Evolutionary conservation across 2,888 invertebrate genomes (phyloP).

Genomic region (Pyrrhia umbra): DNA sequence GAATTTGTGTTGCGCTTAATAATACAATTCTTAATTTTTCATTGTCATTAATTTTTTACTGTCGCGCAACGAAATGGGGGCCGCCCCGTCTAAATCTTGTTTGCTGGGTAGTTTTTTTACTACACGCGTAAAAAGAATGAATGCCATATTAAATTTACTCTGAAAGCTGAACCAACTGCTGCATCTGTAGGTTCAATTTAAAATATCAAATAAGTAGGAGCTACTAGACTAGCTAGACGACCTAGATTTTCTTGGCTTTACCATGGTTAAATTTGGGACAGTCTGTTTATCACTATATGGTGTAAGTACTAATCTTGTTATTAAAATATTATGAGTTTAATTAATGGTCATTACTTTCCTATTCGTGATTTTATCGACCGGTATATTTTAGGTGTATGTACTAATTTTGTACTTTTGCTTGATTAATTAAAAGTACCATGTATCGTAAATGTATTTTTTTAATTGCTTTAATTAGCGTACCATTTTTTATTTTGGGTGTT

Average conservation of each 20-base stretch:
- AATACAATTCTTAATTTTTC: neutral
- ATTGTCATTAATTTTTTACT: too few species aligned
- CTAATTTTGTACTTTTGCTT: conserved; percentile 23
- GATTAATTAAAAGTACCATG: conserved; percentile 9
- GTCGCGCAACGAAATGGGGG: neutral
- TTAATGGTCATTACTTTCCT: conserved; percentile 12
- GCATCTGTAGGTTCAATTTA: neutral
- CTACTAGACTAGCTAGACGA: conserved; percentile 4
- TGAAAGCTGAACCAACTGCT: neutral
- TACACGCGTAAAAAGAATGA: neutral
- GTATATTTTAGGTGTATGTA: conserved; percentile 20
- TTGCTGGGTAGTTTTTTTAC: neutral
- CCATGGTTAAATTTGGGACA: conserved; percentile 51
- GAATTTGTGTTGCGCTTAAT: neutral
- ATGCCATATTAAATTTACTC: conserved; percentile 1
- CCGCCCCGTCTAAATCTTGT: neutral
- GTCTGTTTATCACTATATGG: conserved; percentile 19
- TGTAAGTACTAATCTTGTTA: conserved; percentile 42
- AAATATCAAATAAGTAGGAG: neutral
- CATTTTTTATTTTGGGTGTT: conserved; percentile 40
- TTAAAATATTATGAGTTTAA: conserved; percentile 9
- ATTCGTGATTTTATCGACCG: conserved; percentile 8
- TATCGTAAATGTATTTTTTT: conserved; percentile 17
- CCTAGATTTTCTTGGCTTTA: conserved; percentile 42
- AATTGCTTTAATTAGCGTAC: conserved; percentile 26